Percentiles rank a stretch among this genome's conserved stretches.
phyloP scores from a whole-genome alignment of 2,888 invertebrate genomes.

The Trisateles emortualis region DNA sequence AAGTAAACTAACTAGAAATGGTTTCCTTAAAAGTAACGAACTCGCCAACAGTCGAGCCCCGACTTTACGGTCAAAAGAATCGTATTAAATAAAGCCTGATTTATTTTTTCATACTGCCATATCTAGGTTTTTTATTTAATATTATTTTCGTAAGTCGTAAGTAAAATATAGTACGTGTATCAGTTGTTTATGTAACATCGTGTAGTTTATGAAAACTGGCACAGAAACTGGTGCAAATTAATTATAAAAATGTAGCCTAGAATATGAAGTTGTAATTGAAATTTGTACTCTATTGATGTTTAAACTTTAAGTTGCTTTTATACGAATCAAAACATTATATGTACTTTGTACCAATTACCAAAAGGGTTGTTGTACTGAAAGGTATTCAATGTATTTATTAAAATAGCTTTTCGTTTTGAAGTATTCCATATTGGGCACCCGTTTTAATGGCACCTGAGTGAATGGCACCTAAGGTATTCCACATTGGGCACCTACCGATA shows the following conservation, averaged over 20 bases:
- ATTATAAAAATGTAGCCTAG: slow-evolving; percentile 3
- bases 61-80: slow-evolving; percentile 41
- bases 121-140: slow-evolving; percentile 25
- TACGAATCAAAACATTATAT: too few species aligned
- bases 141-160: slow-evolving; percentile 20
- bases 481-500: too few species aligned
- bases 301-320: not conserved
- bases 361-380: too few species aligned
- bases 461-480: too few species aligned
- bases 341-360: too few species aligned
- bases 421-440: too few species aligned
- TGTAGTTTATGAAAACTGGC: slow-evolving; percentile 1
- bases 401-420: too few species aligned
- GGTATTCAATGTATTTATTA: too few species aligned
- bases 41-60: slow-evolving; percentile 28
- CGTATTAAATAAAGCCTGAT: slow-evolving; percentile 42
- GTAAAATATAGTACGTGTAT: slow-evolving; percentile 2
- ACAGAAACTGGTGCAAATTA: slow-evolving; percentile 2
- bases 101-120: slow-evolving; percentile 35
- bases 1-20: slow-evolving; percentile 31
- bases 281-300: not conserved
- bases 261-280: not conserved
- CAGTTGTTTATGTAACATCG: slow-evolving; percentile 1
- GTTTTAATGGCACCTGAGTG: too few species aligned
- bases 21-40: slow-evolving; percentile 17